Conservation (phyloP, 2,888 invertebrate species). For the Cataglyphis rosenhaueri region DNA sequence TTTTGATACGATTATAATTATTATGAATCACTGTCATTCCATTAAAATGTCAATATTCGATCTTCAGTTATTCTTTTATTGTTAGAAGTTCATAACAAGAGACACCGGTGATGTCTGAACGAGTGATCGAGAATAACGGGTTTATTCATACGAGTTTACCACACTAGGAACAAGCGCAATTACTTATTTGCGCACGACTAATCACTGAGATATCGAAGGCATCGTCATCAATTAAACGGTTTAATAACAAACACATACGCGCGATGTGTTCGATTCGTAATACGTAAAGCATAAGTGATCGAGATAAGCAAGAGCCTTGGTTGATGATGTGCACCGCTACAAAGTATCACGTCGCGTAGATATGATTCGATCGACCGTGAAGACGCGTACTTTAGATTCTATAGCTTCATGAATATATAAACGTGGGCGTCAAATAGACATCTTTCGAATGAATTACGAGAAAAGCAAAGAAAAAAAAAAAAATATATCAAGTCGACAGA, state of each 20-base stretch:
- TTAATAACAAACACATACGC: conserved; percentile 11
- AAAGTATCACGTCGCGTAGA: conserved; percentile 18
- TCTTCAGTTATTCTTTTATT: neutral
- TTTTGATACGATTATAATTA: neutral
- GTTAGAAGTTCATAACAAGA: neutral
- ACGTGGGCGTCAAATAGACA: conserved; percentile 23
- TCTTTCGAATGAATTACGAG: conserved; percentile 6
- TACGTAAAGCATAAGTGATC: neutral
- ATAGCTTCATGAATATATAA: conserved; percentile 9
- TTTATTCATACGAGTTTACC: conserved; percentile 38
- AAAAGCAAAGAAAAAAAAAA: conserved; percentile 42
- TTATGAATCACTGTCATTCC: neutral
- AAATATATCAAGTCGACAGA: conserved; percentile 15
- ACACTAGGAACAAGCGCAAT: conserved; percentile 27
- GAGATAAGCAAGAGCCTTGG: neutral
- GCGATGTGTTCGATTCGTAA: conserved; percentile 26
- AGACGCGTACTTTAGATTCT: conserved; percentile 9
- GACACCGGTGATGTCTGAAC: neutral
- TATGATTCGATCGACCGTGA: conserved; percentile 38
- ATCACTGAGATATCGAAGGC: conserved; percentile 25
- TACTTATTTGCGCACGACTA: conserved; percentile 39
- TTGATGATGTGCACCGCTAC: conserved; percentile 14
- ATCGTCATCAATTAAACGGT: neutral
- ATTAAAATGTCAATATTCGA: neutral
- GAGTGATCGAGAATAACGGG: conserved; percentile 54